Conservation (phyloP, 2,888 invertebrate genomes). For the Ametastegia equiseti region DNA sequence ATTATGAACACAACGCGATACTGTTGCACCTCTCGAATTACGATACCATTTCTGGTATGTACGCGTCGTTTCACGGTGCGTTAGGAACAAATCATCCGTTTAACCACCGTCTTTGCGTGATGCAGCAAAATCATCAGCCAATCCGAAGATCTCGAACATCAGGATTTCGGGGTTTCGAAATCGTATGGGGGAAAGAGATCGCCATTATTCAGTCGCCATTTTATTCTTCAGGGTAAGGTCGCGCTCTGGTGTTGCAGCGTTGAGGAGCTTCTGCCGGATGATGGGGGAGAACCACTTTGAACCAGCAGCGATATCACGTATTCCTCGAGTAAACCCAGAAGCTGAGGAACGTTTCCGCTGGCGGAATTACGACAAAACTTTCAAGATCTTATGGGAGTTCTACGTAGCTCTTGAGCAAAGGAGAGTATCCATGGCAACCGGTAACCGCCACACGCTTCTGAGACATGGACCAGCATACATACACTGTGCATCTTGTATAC, state of each 20-base stretch:
- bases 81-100: constrained; percentile 13
- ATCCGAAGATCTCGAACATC: background rate
- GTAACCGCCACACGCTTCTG: background rate
- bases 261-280: too few relatives aligned
- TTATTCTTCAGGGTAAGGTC: background rate
- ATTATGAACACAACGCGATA: background rate
- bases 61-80: constrained; percentile 8
- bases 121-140: background rate
- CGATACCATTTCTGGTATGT: background rate
- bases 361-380: constrained; percentile 35
- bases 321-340: constrained; percentile 14
- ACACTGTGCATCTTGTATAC: background rate
- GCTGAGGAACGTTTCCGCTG: constrained; percentile 4
- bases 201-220: background rate
- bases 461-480: background rate
- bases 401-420: background rate
- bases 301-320: too few relatives aligned
- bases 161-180: background rate
- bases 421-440: constrained; percentile 48
- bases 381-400: constrained; percentile 10
- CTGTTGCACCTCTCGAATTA: background rate
- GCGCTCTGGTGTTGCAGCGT: background rate
- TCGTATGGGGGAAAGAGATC: background rate
- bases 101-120: background rate
- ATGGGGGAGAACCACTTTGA: background rate